Evolutionary conservation across 2,888 invertebrate genomes (phyloP).

Genomic region (Acleris holmiana): DNA sequence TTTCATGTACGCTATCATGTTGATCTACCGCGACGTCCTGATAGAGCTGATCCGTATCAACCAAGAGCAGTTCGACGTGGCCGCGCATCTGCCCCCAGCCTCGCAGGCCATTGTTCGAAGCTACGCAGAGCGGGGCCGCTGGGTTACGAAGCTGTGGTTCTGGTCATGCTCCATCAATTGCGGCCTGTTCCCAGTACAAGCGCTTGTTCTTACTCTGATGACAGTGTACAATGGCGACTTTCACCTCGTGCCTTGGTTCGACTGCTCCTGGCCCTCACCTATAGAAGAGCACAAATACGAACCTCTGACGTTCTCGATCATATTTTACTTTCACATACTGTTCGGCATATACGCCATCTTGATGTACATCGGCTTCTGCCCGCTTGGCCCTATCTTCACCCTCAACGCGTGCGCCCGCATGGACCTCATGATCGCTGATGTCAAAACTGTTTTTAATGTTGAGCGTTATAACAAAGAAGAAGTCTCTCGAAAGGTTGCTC

Average conservation of each 20-base stretch:
- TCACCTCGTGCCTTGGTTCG: constrained; percentile 1
- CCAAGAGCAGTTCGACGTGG: constrained; percentile 4
- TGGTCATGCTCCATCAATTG: too few species aligned
- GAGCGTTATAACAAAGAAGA: neutral
- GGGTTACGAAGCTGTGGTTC: too few species aligned
- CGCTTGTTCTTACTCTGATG: neutral
- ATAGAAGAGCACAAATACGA: neutral
- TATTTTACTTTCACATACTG: neutral
- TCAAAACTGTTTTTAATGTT: neutral
- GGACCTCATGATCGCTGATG: neutral
- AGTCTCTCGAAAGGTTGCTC: neutral
- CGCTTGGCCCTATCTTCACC: neutral
- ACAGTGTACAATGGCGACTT: neutral
- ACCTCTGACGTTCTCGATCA: neutral
- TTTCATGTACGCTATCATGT: too few species aligned
- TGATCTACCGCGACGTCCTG: too few species aligned
- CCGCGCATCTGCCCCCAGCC: too few species aligned
- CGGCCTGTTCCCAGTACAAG: too few species aligned
- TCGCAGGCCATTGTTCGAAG: too few species aligned
- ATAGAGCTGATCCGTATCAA: neutral
- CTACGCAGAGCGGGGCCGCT: too few species aligned
- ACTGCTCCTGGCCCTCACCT: neutral
- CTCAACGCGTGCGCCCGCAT: neutral
- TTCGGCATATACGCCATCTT: neutral
- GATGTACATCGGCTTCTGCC: constrained; percentile 3